Base-by-base conservation (phyloP, 2,797 vertebrate species). In the Babyrousa celebensis region DNA sequence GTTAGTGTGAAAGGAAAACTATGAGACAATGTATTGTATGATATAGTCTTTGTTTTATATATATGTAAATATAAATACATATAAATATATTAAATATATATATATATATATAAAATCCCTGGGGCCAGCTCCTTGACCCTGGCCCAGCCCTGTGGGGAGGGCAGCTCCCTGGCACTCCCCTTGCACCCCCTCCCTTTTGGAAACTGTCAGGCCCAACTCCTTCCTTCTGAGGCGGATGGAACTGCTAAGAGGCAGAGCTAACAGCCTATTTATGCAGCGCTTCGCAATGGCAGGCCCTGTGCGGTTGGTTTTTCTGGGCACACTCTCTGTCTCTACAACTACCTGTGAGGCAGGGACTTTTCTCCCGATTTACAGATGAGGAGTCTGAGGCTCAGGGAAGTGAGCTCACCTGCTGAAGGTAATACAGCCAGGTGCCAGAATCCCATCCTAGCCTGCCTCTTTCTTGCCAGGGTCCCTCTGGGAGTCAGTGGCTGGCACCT, bases 251-350 rank as follows among this genome's bases (percentile, higher is more conserved):
- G 5, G 40, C 67, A 71, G 74, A 72, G 62, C 23, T 12, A 4
- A 12, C 1, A 16, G n/a, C 32, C 86, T 16, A 32, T 63, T 68
- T 12, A 17, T 1, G 0, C 5, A 80, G 67, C 14, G 0, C 32
- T 60, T 21, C 25, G 79, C 5, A 9, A 4, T 17, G 36, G 27
- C 8, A 68, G 85, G 40, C n/a, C 18, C 29, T 17, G 0, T 0
- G 14, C 63, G 27, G 77, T 84, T 70, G 1, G 0, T 25, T 32
- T 56, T 27, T 25, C 17, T 1, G 65, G 75, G 23, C 56, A 7
- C 0, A 12, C 36, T 36, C 67, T 79, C 12, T 20, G 58, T 72
- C 62, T 0, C 27, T 60, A 23, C 12, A 40, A 18, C 29, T 20
- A 6, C 56, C 36, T 25, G 3, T 25, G 48, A 78, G 58, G 32